phyloP scores from a whole-genome alignment of 2,113 vertebrate genomes.

The Rostratula benghalensis region DNA sequence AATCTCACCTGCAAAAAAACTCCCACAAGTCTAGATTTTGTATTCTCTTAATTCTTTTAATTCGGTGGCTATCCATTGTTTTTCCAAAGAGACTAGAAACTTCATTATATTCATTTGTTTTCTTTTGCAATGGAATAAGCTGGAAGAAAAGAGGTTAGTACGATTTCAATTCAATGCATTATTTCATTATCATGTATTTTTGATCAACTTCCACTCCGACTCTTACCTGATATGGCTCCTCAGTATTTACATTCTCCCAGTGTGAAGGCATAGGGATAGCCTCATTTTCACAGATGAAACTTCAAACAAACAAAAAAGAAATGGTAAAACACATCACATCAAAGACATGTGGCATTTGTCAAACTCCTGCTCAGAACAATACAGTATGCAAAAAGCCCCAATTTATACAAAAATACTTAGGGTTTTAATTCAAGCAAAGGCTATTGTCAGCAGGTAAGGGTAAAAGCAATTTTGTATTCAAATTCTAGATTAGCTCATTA shows the following conservation, averaged over 20 bases:
- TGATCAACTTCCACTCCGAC: background rate
- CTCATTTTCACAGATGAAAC: constrained; percentile 94
- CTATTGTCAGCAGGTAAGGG: background rate
- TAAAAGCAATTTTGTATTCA: background rate
- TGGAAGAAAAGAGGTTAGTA: constrained; percentile 68
- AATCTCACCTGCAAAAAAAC: constrained; percentile 93
- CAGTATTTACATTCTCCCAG: constrained; percentile 93
- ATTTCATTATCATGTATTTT: background rate
- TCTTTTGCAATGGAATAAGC: constrained; percentile 84
- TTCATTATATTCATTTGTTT: constrained; percentile 93
- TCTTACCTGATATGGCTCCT: constrained; percentile 90
- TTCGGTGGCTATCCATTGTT: constrained; percentile 88
- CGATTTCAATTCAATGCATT: background rate
- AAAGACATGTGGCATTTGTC: background rate
- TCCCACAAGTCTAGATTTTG: constrained; percentile 98
- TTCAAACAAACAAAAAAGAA: constrained; percentile 50
- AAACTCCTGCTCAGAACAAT: background rate
- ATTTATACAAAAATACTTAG: background rate
- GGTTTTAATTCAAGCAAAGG: background rate
- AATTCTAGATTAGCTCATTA: background rate
- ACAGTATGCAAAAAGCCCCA: background rate
- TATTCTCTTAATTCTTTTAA: constrained; percentile 93
- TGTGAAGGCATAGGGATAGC: constrained; percentile 90
- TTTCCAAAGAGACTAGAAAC: constrained; percentile 90
- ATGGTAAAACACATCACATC: background rate